These are phyloP conservation scores for Epizoanthus fatuus DNA, from an alignment of 92 coral and sea anemone species.

Conservation along the genomic window DNA sequence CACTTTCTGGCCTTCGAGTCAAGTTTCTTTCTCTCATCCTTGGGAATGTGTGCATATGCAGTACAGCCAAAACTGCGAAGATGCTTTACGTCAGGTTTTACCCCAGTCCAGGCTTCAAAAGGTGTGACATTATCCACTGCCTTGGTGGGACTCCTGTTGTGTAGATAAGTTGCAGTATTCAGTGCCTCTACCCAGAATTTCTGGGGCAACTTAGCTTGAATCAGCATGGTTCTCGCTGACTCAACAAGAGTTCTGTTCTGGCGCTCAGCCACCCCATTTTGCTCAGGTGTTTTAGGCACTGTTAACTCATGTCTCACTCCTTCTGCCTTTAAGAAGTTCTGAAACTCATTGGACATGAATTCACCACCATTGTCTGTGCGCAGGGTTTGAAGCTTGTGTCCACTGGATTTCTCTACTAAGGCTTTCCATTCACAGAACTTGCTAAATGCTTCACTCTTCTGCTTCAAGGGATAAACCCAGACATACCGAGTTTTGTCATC, in stretches of 20 bases:
- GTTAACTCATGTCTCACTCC: slow-evolving; percentile 65
- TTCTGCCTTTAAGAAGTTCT: slow-evolving; percentile 53
- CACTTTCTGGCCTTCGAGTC: slow-evolving; percentile 69
- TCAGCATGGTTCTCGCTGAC: slow-evolving; percentile 65
- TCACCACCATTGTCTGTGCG: slow-evolving; percentile 78
- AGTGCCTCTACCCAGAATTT: slow-evolving; percentile 75
- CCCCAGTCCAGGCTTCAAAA: slow-evolving; percentile 70
- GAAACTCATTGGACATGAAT: slow-evolving; percentile 59
- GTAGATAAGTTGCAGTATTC: slow-evolving; percentile 60
- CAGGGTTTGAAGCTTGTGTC: slow-evolving; percentile 53
- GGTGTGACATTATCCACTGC: slow-evolving; percentile 36
- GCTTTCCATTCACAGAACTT: slow-evolving; percentile 71
- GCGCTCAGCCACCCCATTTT: slow-evolving; percentile 77
- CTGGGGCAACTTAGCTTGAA: slow-evolving; percentile 68
- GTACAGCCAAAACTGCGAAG: slow-evolving; percentile 67
- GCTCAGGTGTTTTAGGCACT: slow-evolving; percentile 62
- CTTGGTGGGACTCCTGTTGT: slow-evolving; percentile 60
- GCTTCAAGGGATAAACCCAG: slow-evolving; percentile 68
- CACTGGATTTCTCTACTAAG: slow-evolving; percentile 73
- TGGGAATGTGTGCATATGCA: slow-evolving; percentile 79
- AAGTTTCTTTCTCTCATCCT: slow-evolving; percentile 71
- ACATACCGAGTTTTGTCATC: slow-evolving; percentile 74
- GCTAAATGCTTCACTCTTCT: slow-evolving; percentile 60
- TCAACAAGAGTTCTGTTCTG: slow-evolving; percentile 73
- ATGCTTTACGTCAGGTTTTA: slow-evolving; percentile 58